Base-by-base conservation (phyloP, 2,113 vertebrate species). In the Chaetodon auriga region DNA sequence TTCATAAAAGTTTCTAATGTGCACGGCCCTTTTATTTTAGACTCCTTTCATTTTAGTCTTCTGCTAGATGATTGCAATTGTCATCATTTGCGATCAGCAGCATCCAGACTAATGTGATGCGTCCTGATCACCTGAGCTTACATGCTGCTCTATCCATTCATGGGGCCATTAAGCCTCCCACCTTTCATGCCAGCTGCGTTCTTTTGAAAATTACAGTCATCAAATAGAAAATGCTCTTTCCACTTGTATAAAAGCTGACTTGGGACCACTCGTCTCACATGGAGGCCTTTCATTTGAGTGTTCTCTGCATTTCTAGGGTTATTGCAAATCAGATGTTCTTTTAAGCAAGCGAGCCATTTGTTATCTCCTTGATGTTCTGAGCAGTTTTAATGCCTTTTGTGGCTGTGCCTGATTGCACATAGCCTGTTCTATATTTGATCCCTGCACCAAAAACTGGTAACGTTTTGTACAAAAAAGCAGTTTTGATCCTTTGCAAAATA, bases 181-280 rank as follows among this genome's bases (percentile, higher is more conserved):
- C 83, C 81, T 91, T 86, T 84, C 64, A 81, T 21, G 8, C 57
- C 75, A 55, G 73, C 60, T 25, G 73, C 81, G 79, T 69, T 86
- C 83, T 89, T 87, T 72, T 53, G 68, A 88, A 89, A 91, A 91
- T 91, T 74, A 79, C 82, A 87, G 80, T 82, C 80, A 87, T 91
- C 80, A 85, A 83, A 83, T 21, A 85, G 64, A 78, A 77, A 90
- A 90, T 58, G 83, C 80, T 80, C 78, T 81, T 72, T 78, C 45
- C 53, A 62, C 77, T 68, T 80, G 38, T 64, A 64, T 90, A 43
- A 86, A 84, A 64, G 62, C 74, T 30, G 74, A 53, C 58, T 45
- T 16, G 11, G 65, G 38, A 60, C 46, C 60, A 51, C 49, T 81
- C 7, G 49, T 80, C 71, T 85, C 80, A 68, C 61, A 66, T 19